Conservation (phyloP, 2,797 vertebrate species). For the Darevskia mixta region DNA sequence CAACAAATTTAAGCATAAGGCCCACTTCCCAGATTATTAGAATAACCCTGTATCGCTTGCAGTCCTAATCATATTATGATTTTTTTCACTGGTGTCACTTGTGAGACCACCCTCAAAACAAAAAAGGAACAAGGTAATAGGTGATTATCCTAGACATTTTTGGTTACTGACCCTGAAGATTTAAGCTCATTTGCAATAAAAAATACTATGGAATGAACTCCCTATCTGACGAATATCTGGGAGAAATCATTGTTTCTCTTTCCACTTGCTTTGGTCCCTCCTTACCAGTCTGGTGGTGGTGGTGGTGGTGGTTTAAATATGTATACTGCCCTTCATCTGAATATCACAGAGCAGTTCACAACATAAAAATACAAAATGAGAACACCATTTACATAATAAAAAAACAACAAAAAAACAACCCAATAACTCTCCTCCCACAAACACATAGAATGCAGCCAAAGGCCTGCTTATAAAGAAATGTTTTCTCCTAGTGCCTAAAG, state of each 20-base stretch:
- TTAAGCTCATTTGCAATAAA: background rate
- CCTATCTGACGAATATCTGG: background rate
- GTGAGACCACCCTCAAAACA: background rate
- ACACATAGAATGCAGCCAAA: too few species aligned
- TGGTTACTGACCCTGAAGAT: background rate
- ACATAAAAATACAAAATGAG: too few species aligned
- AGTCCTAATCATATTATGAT: background rate
- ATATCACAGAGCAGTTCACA: too few species aligned
- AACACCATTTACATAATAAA: too few species aligned
- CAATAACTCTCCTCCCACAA: too few species aligned
- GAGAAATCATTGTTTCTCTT: background rate
- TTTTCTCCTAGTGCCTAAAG: too few species aligned
- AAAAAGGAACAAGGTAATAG: background rate
- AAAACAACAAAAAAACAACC: too few species aligned
- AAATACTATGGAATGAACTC: background rate
- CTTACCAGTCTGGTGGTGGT: background rate
- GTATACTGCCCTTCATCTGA: too few species aligned
- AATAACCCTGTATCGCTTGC: background rate
- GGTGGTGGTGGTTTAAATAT: too few species aligned
- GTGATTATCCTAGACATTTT: background rate
- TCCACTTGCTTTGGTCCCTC: background rate
- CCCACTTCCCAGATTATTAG: background rate
- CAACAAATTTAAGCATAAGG: background rate
- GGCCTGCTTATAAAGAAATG: too few species aligned
- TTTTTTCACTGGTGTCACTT: background rate